phyloP scores from a whole-genome alignment of 2,888 invertebrate genomes.

The Ochropleura leucogaster region DNA sequence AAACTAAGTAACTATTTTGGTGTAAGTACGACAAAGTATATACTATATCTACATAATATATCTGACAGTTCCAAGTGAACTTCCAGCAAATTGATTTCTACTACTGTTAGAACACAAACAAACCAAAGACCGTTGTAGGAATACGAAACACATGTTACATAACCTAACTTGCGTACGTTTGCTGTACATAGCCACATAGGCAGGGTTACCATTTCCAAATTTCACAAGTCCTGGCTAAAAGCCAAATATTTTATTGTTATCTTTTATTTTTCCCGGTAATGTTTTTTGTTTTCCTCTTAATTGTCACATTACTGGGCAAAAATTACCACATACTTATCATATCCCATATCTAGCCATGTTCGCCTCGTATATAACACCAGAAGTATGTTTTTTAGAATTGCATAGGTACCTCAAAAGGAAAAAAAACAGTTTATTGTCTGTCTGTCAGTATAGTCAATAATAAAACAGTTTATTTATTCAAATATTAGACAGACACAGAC shows the following conservation, averaged over 20 bases:
- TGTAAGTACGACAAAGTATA: not conserved
- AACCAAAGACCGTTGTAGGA: slow-evolving; percentile 38
- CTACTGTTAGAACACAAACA: slow-evolving; percentile 23
- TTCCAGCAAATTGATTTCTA: slow-evolving; percentile 34
- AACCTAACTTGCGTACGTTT: slow-evolving; percentile 20
- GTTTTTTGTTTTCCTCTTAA: not conserved
- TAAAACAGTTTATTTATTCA: too few relatives aligned
- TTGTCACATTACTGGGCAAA: too few relatives aligned
- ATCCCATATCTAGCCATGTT: too few relatives aligned
- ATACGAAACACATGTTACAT: slow-evolving; percentile 39
- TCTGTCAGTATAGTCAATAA: too few relatives aligned
- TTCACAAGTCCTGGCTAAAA: not conserved
- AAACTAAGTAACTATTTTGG: not conserved
- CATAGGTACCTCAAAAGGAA: too few relatives aligned
- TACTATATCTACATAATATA: not conserved
- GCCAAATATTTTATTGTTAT: not conserved
- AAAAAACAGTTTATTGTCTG: too few relatives aligned
- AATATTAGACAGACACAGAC: too few relatives aligned
- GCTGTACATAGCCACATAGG: not conserved
- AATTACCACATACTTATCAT: too few relatives aligned
- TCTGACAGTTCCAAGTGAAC: slow-evolving; percentile 13
- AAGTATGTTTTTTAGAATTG: too few relatives aligned
- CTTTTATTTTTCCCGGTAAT: not conserved
- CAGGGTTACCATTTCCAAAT: not conserved
- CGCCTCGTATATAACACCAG: too few relatives aligned